Evolutionary conservation across 2,888 invertebrate genomes (phyloP), one percentile per base, ranked within the genome.

Genomic region (Pammene aurita): DNA sequence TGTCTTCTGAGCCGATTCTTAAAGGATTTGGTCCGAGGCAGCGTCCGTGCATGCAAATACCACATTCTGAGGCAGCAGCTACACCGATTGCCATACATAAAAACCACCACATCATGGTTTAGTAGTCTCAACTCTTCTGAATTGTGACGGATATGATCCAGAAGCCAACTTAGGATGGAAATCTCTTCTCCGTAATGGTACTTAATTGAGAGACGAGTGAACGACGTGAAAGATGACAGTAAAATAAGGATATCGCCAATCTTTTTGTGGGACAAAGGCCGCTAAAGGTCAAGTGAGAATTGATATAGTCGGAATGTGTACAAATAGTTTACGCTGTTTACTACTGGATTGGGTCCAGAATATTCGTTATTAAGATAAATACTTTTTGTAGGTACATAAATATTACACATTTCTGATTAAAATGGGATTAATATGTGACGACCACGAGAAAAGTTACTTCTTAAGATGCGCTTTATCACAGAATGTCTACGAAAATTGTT

Each of bases 81-180:
- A 34, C 13, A 7, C 7, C n/a, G 0, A 54, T 7, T 7, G 5
- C 4, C 34, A 54, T n/a, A 34, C 34, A 54, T 9, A 54, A 34
- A 34, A 54, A 34, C 54, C 34, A 54, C 54, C 54, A 54, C 54
- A 34, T 54, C 54, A 54, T 54, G 7, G 54, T 52, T 52, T 26
- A 16, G 48, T 10, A 11, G 2, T 11, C 10, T 16, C 9, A 7
- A 34, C 13, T 34, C 34, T 52, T 18, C 18, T 18, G 5, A 46
- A 18, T 50, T 50, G 2, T 50, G 16, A 11, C 0, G 18, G 16
- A 26, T 26, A 26, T 26, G 26, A 26, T 26, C 7, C 38, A 38
- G 38, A 9, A 9, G 7, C 38, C 2, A 38, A 38, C 2, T 38
- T 9, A 5, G 7, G 4, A 26, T 4, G 26, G 26, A 26, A 26